Base-by-base conservation (phyloP, 2,888 invertebrate species). In the Sphaeridia pumilis region DNA sequence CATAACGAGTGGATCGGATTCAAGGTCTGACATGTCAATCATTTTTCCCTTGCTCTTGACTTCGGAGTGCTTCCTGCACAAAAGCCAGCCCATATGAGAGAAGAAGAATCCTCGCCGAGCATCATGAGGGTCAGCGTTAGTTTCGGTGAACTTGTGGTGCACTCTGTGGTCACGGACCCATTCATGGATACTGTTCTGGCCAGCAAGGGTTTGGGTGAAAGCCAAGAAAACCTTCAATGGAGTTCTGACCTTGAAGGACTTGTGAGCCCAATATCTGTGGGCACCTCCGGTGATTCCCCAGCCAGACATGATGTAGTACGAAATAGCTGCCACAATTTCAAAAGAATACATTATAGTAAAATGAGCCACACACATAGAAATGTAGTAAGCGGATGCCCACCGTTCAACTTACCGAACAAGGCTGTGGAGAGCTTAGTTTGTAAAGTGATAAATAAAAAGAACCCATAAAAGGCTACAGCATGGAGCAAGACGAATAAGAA, bases 271-370 rank as follows among this genome's bases (percentile, higher is more conserved):
- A 27, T 94, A 78, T 65, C 97, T 77, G 73, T 97, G 97, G 2
- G 90, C 93, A 21, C 98, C 98, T 22, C 94, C 95, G n/a, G 97
- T 97, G 60, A 97, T 88, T 21, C 97, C 95, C 58, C 95, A 73
- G 7, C 87, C 93, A 14, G 84, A 82, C 61, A 79, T 71, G 52
- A 83, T 74, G 72, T 90, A 89, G 56, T 89, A 71, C 4, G n/a
- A 82, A 52, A 54, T 82, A 73, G n/a, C 84, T 92, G 85, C 74
- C 12, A 76, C 72, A 65, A 63, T 47, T 55, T 55, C 56, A 59
- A 57, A 52, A 27, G 46, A 21, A 43, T n/a, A n/a, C n/a, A n/a
- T n/a, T n/a, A n/a, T n/a, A n/a, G n/a, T n/a, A n/a, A n/a, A n/a
- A 52, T 46, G 28, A 52, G 47, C 20, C 47, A 46, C 20, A 31